Evolutionary conservation across 92 coral and sea anemone species (phyloP).

Genomic region (Epizoanthus stellaris): DNA sequence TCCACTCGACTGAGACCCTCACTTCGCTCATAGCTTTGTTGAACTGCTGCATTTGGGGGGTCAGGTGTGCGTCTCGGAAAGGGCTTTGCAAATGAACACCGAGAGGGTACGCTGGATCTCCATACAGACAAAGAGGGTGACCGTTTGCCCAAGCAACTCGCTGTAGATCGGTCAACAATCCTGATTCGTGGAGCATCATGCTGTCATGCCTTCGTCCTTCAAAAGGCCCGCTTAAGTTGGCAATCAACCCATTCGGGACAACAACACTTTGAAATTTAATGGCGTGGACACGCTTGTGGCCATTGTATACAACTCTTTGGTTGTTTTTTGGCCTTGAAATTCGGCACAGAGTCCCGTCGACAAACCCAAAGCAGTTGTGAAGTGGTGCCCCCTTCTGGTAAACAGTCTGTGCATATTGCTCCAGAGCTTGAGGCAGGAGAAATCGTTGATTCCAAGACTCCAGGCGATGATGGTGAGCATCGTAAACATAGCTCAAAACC

Average conservation of each 20-base stretch:
- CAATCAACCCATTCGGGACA: constrained; percentile 10
- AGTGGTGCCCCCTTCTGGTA: constrained; percentile 58
- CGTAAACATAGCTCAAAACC: constrained; percentile 43
- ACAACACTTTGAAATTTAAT: background rate
- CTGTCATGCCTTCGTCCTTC: constrained; percentile 56
- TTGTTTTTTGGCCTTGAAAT: no score
- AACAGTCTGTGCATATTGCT: constrained; percentile 55
- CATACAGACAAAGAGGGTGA: constrained; percentile 49
- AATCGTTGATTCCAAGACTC: constrained; percentile 68
- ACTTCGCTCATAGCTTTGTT: constrained; percentile 44
- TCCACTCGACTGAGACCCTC: constrained; percentile 43
- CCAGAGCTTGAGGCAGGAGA: constrained; percentile 49
- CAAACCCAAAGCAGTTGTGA: constrained; percentile 57
- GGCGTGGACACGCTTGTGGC: no score
- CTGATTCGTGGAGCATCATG: constrained; percentile 46
- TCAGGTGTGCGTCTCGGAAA: constrained; percentile 13
- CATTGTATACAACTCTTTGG: no score
- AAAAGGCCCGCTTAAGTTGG: constrained; percentile 44
- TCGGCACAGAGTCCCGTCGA: constrained; percentile 23
- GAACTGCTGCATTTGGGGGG: constrained; percentile 32
- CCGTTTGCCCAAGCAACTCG: constrained; percentile 42
- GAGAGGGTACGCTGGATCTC: constrained; percentile 49
- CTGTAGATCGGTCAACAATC: constrained; percentile 15
- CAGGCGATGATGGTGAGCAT: constrained; percentile 57
- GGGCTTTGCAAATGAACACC: constrained; percentile 41